Evolutionary conservation across 2,113 vertebrate species (phyloP).

Genomic region (Anguilla japonica): DNA sequence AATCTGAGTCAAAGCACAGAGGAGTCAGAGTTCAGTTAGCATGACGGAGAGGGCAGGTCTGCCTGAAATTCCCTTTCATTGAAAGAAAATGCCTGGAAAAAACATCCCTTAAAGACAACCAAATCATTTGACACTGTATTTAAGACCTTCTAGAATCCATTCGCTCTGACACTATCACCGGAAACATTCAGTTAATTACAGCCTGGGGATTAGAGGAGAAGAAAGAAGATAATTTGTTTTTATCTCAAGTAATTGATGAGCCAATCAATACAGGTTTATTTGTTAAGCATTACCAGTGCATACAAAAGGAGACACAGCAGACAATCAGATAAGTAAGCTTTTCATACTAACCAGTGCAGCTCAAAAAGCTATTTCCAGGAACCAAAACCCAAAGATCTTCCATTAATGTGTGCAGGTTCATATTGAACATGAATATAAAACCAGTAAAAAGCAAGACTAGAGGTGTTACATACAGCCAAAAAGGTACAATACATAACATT

Average conservation of each 20-base stretch:
- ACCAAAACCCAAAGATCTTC: neutral
- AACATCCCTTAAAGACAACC: neutral
- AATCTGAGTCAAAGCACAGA: neutral
- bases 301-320: neutral
- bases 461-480: neutral
- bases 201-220: neutral
- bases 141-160: neutral
- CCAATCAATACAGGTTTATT: constrained; percentile 24
- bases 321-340: neutral
- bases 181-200: neutral
- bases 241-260: constrained; percentile 26
- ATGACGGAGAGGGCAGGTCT: neutral
- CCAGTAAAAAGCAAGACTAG: neutral
- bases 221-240: constrained; percentile 15
- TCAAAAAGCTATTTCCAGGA: neutral
- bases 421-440: neutral
- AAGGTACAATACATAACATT: neutral
- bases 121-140: neutral
- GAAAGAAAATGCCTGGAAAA: neutral
- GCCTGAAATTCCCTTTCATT: neutral
- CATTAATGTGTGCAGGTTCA: neutral
- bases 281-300: constrained; percentile 13
- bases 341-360: neutral
- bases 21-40: neutral
- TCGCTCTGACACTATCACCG: neutral